phyloP scores from a whole-genome alignment of 2,113 vertebrate genomes.

The Harpagus bidentatus region DNA sequence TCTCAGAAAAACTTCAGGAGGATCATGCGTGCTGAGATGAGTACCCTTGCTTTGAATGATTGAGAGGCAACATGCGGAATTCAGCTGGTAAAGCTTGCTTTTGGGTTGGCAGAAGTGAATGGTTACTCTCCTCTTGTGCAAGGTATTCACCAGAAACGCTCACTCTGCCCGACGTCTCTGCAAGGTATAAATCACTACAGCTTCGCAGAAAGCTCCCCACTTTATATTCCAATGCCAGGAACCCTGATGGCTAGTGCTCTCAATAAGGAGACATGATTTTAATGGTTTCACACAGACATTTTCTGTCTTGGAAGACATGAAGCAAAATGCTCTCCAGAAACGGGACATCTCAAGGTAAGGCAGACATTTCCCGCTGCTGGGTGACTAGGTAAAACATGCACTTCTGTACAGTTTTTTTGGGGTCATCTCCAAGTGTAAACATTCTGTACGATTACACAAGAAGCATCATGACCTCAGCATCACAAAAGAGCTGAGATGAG shows the following conservation, averaged over 20 bases:
- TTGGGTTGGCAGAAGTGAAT: neutral
- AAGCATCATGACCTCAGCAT: neutral
- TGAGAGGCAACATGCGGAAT: fast-evolving
- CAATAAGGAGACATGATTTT: neutral
- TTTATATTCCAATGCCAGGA: neutral
- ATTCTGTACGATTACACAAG: neutral
- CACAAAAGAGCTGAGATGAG: neutral
- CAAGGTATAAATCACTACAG: neutral
- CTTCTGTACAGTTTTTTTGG: fast-evolving
- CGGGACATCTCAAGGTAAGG: neutral
- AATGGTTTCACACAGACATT: neutral
- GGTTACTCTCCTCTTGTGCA: neutral
- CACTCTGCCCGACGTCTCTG: neutral
- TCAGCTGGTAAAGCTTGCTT: neutral
- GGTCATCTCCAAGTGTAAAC: neutral
- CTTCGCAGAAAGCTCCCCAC: neutral
- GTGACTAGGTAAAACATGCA: neutral
- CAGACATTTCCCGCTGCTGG: neutral
- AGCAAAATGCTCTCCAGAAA: neutral
- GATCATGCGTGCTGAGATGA: neutral
- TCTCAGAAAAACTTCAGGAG: neutral
- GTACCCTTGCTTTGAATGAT: neutral
- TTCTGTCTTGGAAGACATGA: neutral
- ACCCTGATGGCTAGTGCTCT: neutral
- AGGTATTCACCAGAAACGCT: neutral